Percentiles rank a stretch among this genome's conserved stretches.
phyloP scores from a whole-genome alignment of 2,113 vertebrate species.

The Amia ocellicauda region DNA sequence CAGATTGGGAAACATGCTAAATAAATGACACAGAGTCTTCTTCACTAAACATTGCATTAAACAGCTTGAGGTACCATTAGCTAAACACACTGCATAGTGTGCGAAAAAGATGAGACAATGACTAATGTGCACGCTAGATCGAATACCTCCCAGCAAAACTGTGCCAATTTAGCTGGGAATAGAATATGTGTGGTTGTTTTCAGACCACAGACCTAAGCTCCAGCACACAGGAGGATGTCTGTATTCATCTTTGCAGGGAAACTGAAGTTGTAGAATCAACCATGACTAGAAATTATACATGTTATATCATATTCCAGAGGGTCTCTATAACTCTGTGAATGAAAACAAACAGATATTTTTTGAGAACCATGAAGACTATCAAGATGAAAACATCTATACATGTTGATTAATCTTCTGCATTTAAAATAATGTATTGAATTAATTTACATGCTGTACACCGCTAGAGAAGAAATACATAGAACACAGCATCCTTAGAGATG shows the following conservation, averaged over 20 bases:
- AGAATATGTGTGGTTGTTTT: not conserved
- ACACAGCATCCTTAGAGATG: not conserved
- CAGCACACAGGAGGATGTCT: not conserved
- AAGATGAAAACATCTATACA: too few relatives aligned
- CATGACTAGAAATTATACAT: too few relatives aligned
- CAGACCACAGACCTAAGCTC: not conserved
- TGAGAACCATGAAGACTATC: too few relatives aligned
- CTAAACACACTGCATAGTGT: constrained; percentile 15
- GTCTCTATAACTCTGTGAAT: too few relatives aligned
- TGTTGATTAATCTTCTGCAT: too few relatives aligned
- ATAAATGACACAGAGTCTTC: constrained; percentile 28
- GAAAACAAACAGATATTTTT: too few relatives aligned
- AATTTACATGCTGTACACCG: too few relatives aligned
- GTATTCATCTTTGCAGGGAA: not conserved
- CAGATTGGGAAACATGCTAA: constrained; percentile 37
- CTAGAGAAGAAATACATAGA: too few relatives aligned
- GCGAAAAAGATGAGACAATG: constrained; percentile 25
- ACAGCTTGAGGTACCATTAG: constrained; percentile 27
- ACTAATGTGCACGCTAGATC: constrained; percentile 25
- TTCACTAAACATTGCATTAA: constrained; percentile 26
- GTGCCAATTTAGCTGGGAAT: not conserved
- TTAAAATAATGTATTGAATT: too few relatives aligned
- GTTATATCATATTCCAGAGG: too few relatives aligned
- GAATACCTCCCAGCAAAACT: constrained; percentile 22
- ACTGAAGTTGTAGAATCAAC: too few relatives aligned